phyloP scores from a whole-genome alignment of 2,113 vertebrate species.

The Empidonax traillii region DNA sequence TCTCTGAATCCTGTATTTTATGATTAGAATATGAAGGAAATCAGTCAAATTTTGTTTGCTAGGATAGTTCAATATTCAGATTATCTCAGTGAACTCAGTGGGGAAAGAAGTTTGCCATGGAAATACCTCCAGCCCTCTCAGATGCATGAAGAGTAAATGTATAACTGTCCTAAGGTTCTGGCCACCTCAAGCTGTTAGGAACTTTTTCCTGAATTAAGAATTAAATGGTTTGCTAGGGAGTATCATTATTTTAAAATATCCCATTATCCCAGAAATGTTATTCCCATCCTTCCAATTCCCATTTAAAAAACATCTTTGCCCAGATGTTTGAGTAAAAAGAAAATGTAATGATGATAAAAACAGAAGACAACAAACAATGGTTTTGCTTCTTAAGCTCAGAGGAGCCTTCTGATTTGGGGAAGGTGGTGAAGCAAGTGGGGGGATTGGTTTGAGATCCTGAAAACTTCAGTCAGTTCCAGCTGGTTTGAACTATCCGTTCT shows the following conservation, averaged over 20 bases:
- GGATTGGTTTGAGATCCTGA: background rate
- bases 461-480: background rate
- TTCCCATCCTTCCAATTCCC: background rate
- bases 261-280: rapidly evolving
- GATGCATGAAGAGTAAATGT: background rate
- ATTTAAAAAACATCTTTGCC: background rate
- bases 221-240: background rate
- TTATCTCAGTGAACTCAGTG: background rate
- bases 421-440: background rate
- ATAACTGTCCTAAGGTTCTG: background rate
- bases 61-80: background rate
- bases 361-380: background rate
- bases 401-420: background rate
- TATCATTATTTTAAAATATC: background rate
- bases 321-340: background rate
- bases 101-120: background rate
- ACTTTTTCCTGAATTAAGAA: background rate
- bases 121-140: background rate
- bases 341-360: background rate
- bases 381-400: background rate
- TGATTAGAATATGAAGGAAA: background rate
- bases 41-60: background rate
- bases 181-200: background rate
- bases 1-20: background rate
- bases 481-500: background rate